Evolutionary conservation across 2,888 invertebrate genomes (phyloP), one percentile per base, ranked within the genome.

Genomic region (Ormyrus rosae): DNA sequence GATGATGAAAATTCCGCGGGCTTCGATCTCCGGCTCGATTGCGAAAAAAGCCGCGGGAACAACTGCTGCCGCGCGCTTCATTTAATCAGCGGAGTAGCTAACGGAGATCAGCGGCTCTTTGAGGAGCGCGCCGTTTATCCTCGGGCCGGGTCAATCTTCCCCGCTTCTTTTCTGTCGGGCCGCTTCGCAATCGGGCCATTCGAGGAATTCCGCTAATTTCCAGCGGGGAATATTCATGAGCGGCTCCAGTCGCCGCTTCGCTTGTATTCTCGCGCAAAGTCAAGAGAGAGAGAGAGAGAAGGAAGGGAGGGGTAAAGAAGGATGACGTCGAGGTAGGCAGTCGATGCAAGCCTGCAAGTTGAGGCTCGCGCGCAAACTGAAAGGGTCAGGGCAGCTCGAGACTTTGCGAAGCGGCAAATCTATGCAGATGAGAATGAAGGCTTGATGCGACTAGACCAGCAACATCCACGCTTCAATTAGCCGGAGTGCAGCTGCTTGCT

Each of bases 221-320:
- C 46, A 84, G 83, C 82, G 83, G 81, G 84, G 89, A 90, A 89
- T 90, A 90, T 90, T 89, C 89, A 89, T 89, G 89, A 89, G 86
- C 83, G 82, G 82, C 80, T 84, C 84, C 34, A 4, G 34, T 34
- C 68, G 5, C 11, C 34, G 19, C 9, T 53, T 13, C 19, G 58
- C 58, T n/a, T 10, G 48, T 45, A 48, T 4, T 48, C 11, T 19
- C 53, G 67, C 0, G 11, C 45, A 13, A 50, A 13, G 11, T 7
- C 5, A 50, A 60, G 69, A 9, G 9, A 55, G 56, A 34, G 56
- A 34, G 34, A 34, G 34, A 34, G 2, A 2, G 45, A 48, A 85
- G 85, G 84, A 85, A 82, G 79, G 83, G 83, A 82, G 78, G 83
- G 83, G 78, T 84, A 85, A 85, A 85, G 87, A 87, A 85, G 55